Evolutionary conservation across 1,140 invertebrate genomes (phyloP).

Genomic region (Holotrichia oblita): DNA sequence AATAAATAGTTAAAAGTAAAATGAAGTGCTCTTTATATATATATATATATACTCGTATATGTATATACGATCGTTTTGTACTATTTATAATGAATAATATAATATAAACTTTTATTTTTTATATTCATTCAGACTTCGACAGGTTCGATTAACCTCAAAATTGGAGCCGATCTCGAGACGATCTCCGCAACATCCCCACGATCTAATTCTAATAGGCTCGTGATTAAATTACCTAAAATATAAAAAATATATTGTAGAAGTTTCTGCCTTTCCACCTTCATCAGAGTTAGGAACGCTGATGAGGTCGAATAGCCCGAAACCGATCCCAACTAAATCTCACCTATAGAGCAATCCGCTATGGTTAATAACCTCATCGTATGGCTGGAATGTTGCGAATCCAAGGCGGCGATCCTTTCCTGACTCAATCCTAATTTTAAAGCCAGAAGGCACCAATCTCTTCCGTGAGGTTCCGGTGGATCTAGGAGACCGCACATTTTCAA

Average conservation of each 20-base stretch:
- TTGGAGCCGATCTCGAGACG: slow-evolving; percentile 54
- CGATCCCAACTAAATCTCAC: slow-evolving; percentile 50
- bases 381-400: slow-evolving; percentile 58
- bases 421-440: slow-evolving; percentile 76
- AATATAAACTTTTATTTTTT: no score
- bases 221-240: slow-evolving; percentile 56
- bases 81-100: no score
- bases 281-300: no score
- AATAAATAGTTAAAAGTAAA: no score
- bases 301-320: no score
- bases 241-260: neutral
- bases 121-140: neutral
- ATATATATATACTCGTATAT: no score
- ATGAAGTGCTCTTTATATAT: no score
- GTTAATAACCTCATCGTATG: slow-evolving; percentile 59
- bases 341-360: slow-evolving; percentile 59
- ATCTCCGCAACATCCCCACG: slow-evolving; percentile 56
- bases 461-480: slow-evolving; percentile 81
- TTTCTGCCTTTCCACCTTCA: no score
- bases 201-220: slow-evolving; percentile 58
- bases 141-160: slow-evolving; percentile 52
- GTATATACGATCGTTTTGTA: neutral
- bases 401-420: slow-evolving; percentile 59
- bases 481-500: slow-evolving; percentile 70
- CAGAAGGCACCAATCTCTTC: slow-evolving; percentile 84